Percentiles rank a stretch among this genome's conserved stretches.
phyloP scores from a whole-genome alignment of 2,888 invertebrate genomes.

The Megamerina dolium region DNA sequence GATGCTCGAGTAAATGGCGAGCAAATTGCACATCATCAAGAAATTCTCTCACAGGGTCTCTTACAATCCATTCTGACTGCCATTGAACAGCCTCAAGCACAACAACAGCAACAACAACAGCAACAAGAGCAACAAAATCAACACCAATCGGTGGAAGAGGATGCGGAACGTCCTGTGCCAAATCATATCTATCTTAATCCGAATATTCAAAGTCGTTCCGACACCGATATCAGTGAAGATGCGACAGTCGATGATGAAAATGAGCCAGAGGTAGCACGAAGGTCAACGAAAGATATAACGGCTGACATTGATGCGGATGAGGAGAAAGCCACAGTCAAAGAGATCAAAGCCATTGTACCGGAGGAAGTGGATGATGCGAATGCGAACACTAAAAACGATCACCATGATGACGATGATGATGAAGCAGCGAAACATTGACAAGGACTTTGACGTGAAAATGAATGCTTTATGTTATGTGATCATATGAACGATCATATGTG shows the following conservation, averaged over 20 bases:
- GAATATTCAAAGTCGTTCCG: conserved; percentile 40
- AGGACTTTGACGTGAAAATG: background rate
- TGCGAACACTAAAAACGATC: background rate
- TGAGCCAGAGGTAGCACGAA: conserved; percentile 17
- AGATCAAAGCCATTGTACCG: conserved; percentile 34
- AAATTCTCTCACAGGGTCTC: conserved; percentile 70
- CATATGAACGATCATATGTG: too few species aligned
- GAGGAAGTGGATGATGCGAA: conserved; percentile 15
- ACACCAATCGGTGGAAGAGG: background rate
- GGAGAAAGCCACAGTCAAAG: conserved; percentile 22
- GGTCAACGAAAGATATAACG: conserved; percentile 24
- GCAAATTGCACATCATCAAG: conserved; percentile 59
- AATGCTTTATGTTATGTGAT: too few species aligned
- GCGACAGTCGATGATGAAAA: conserved; percentile 16
- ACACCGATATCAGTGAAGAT: conserved; percentile 27
- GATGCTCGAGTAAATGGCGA: conserved; percentile 27
- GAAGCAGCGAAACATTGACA: conserved; percentile 26
- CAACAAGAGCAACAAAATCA: conserved; percentile 7
- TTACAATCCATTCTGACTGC: conserved; percentile 76
- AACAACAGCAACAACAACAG: conserved; percentile 21
- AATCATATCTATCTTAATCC: conserved; percentile 25
- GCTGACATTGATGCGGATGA: conserved; percentile 22
- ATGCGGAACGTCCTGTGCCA: conserved; percentile 14
- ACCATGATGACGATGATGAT: background rate
- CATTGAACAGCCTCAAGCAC: conserved; percentile 63